Base-by-base conservation (phyloP, 1,140 invertebrate genomes). In the Mamestra configurata region DNA sequence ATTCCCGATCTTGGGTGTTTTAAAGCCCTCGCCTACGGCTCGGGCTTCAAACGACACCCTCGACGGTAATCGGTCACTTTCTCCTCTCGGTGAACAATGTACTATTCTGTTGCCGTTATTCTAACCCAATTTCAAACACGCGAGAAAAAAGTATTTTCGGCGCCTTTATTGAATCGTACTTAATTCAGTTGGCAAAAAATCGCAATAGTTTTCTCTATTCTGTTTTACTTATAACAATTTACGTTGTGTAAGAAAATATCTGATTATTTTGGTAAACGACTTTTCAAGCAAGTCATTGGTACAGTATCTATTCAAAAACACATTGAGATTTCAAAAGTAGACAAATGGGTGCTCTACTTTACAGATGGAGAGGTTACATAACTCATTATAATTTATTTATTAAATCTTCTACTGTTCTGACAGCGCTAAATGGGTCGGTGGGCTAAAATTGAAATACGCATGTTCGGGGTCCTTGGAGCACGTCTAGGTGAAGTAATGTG, bases 81-180 rank as follows among this genome's bases (percentile, higher is more conserved):
- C n/a, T n/a, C n/a, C n/a, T n/a, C n/a, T n/a, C n/a, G n/a, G n/a
- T n/a, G n/a, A n/a, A n/a, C n/a, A n/a, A n/a, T n/a, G n/a, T n/a
- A n/a, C n/a, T n/a, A n/a, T n/a, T 76, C 57, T 46, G 15, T 76
- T 49, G 37, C 4, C 40, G 40, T 43, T 43, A 49, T 64, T 64
- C 4, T 76, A 76, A 76, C 40, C 57, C 24, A 51, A 64, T 76
- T 76, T 64, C 15, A 15, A 49, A 46, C 57, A 35, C 57, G 73
- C 73, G 18, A 37, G 73, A 31, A 64, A n/a, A 49, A 70, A 46
- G 24, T 76, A 76, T 76, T 76, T 64, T 49, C 57, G 27, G 73
- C 55, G 35, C 71, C 22, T 51, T 75, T 27, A 75, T 59, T 76
- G 61, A 76, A 64, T 57, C 61, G 55, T 46, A 76, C n/a, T 76